Conservation (phyloP, 2,888 invertebrate genomes). For the Lampropteryx suffumata region DNA sequence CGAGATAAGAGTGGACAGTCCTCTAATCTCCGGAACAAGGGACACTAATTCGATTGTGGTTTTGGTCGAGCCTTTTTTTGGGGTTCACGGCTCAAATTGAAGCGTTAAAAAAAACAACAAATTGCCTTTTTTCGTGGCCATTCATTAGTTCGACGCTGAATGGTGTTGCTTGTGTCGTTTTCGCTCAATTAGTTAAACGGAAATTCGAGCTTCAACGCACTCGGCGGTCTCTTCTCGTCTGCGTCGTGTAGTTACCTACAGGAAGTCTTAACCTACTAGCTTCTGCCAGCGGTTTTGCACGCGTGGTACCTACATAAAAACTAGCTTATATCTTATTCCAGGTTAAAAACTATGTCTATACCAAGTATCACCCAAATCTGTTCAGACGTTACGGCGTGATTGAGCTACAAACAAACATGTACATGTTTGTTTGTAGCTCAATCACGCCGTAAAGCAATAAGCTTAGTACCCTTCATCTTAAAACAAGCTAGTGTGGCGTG, state of each 20-base stretch:
- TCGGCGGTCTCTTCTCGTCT: slow-evolving; percentile 17
- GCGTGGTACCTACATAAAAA: too few relatives aligned
- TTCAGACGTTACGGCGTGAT: too few relatives aligned
- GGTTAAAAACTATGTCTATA: too few relatives aligned
- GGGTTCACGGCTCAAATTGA: slow-evolving; percentile 82
- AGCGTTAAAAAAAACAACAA: slow-evolving; percentile 82
- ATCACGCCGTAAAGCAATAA: too few relatives aligned
- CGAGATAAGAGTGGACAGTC: slow-evolving; percentile 81
- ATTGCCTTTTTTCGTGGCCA: slow-evolving; percentile 77
- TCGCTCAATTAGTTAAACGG: slow-evolving; percentile 82
- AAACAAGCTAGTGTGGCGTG: too few relatives aligned
- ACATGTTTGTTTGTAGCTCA: too few relatives aligned
- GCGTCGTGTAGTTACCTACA: neutral
- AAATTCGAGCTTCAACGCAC: slow-evolving; percentile 56
- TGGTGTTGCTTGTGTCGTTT: slow-evolving; percentile 78
- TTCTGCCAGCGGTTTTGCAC: too few relatives aligned
- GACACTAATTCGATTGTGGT: slow-evolving; percentile 84
- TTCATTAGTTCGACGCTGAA: slow-evolving; percentile 78
- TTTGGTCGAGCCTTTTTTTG: slow-evolving; percentile 77
- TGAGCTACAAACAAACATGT: too few relatives aligned
- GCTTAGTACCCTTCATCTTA: too few relatives aligned
- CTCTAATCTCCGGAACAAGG: slow-evolving; percentile 83
- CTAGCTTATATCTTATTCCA: too few relatives aligned
- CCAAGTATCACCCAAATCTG: too few relatives aligned
- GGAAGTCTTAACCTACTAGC: too few relatives aligned